Evolutionary conservation across 2,113 vertebrate species (phyloP), one percentile per base, ranked within the genome.

Genomic region (Suricata suricatta): DNA sequence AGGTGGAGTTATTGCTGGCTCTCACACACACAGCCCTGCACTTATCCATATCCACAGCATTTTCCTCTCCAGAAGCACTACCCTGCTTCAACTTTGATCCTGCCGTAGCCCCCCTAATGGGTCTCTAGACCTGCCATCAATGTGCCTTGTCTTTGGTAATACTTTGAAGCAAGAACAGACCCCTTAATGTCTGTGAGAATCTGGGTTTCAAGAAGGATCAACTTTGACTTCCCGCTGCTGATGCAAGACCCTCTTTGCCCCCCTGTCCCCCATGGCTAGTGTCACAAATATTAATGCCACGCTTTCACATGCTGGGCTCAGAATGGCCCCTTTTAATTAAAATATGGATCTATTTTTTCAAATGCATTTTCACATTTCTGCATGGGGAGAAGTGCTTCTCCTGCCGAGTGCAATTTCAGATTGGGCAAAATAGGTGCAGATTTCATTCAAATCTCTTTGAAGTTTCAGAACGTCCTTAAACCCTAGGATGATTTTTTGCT

Each of bases 311-410:
- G 96, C 97, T 97, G 97, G 85, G 98, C 94, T 90, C 97, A 95
- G 97, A 98, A 95, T 85, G 97, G 76, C 93, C 93, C 52, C 89
- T 98, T 98, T 80, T 97, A 33, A 97, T 98, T 97, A 98, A 97
- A 98, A 97, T 89, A 94, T 90, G 68, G 86, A 77, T 97, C 89
- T 63, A 19, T 2, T 92, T 91, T 98, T 93, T 95, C 92, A 89
- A 96, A 95, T 96, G 92, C 88, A 57, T 97, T 97, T 98, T 96
- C 68, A 57, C 77, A 77, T 93, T 93, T 47, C 66, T 86, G 7
- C 95, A 72, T 47, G 90, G 47, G 93, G 93, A 96, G 93, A 97
- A 95, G 69, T 0, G 7, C 95, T 97, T 68, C 74, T 93, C 96
- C 96, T 31, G 89, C 81, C 4, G 92, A 94, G 76, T 92, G 72